These are phyloP conservation scores for Nerophis ophidion DNA, from an alignment of 2,113 vertebrate species.

Conservation along the genomic window DNA sequence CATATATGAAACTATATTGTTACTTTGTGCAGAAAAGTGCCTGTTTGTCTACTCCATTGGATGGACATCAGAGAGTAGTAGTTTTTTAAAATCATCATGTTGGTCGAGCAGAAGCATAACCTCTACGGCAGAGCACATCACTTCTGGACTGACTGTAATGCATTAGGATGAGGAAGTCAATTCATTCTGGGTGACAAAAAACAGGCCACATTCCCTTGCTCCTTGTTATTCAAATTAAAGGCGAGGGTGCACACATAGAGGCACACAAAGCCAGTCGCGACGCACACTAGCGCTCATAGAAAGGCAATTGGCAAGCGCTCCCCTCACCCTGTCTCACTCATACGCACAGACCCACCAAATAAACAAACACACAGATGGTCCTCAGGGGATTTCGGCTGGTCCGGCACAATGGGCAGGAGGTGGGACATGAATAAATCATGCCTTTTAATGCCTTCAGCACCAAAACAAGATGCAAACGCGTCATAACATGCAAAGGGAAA, in stretches of 20 bases:
- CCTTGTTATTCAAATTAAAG: constrained; percentile 63
- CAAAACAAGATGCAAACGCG: constrained; percentile 15
- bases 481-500: constrained; percentile 8
- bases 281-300: constrained; percentile 15
- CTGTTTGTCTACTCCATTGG: constrained; percentile 24
- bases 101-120: constrained; percentile 27
- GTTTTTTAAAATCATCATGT: constrained; percentile 7
- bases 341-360: constrained; percentile 1
- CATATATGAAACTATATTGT: background rate
- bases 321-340: constrained; percentile 8
- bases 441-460: constrained; percentile 21
- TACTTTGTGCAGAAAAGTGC: constrained; percentile 8
- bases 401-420: constrained; percentile 43
- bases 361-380: constrained; percentile 17
- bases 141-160: constrained; percentile 47
- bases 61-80: constrained; percentile 33
- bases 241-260: constrained; percentile 27
- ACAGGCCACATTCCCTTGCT: constrained; percentile 43
- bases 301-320: constrained; percentile 14
- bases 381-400: constrained; percentile 21
- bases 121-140: constrained; percentile 26
- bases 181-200: constrained; percentile 42
- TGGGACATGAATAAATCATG: constrained; percentile 54
- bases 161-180: constrained; percentile 18
- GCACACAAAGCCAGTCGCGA: background rate